These are phyloP conservation scores for Rhynchonycteris naso DNA, from an alignment of 2,797 vertebrate genomes.

Conservation along the genomic window DNA sequence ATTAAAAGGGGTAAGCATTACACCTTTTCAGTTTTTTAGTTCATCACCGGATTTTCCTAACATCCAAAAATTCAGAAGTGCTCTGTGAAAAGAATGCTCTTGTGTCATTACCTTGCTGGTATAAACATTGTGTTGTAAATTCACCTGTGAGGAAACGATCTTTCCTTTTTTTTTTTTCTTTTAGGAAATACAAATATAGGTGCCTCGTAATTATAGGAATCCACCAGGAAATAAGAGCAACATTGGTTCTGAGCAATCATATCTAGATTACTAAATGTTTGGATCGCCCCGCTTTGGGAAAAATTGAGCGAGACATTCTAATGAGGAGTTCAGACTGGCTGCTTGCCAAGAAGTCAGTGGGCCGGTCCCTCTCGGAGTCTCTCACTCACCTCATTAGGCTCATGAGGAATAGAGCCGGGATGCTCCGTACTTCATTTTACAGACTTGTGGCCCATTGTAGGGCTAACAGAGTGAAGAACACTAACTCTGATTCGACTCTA, in stretches of 20 bases:
- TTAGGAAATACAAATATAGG: neutral
- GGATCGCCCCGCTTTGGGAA: constrained; percentile 45
- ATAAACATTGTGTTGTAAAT: neutral
- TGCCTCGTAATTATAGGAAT: neutral
- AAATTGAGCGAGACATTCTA: constrained; percentile 65
- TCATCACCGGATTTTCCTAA: neutral
- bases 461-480: constrained; percentile 49
- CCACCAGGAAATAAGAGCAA: neutral
- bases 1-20: neutral
- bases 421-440: constrained; percentile 64
- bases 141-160: neutral
- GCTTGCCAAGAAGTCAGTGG: constrained; percentile 76
- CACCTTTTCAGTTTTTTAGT: neutral
- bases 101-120: neutral
- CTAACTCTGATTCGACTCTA: neutral
- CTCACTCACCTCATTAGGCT: constrained; percentile 77
- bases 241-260: neutral
- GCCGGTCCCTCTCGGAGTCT: constrained; percentile 66
- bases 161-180: neutral
- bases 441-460: constrained; percentile 47
- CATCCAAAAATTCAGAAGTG: neutral
- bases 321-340: constrained; percentile 67
- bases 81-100: neutral
- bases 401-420: constrained; percentile 67
- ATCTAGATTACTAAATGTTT: neutral